Base-by-base conservation (phyloP, 2,888 invertebrate genomes). In the Rhopalosiphum nymphaeae region DNA sequence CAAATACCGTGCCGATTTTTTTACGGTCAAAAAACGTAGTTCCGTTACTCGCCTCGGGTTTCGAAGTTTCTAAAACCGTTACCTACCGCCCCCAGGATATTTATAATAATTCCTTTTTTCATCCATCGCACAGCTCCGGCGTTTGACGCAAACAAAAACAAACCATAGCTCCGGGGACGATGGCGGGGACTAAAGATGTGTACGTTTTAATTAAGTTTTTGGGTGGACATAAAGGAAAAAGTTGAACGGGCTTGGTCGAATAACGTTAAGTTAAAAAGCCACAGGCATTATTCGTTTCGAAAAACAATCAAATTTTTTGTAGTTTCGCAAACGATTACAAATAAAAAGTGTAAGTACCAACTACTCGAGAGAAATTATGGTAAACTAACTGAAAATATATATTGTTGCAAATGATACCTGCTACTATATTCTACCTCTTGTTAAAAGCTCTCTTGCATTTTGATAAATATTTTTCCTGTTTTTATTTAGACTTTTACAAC, bases 181-280 rank as follows among this genome's bases (percentile, higher is more conserved):
- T 16, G 42, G n/a, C 10, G 49, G 29, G 9, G 29, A 36, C 53
- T 53, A 85, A 46, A 36, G n/a, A 85, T 61, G 57, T 36, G 26
- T 86, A 49, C 46, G 87, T 87, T 92, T 91, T 61, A 87, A 92
- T 92, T 92, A 92, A 61, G 46, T 87, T 92, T 87, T 49, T 25
- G 16, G 61, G 42, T 84, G 84, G 84, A 85, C 29, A 90, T n/a
- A 21, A 90, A 42, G 91, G 36, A 53, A 49, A 67, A 90, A 90
- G 44, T 61, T n/a, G 44, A 90, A 90, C 36, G 46, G n/a, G 46
- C n/a, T 67, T n/a, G 46, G 61, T 46, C 61, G 21, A 67, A n/a
- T n/a, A 46, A 90, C 61, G n/a, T n/a, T 61, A 46, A 67, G 44
- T 67, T 46, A n/a, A 61, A 90, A 90, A 61, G 90, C 61, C 61